Evolutionary conservation across 2,113 vertebrate species (phyloP).

Genomic region (crab-eating macaque (Macaca fascicularis)): DNA sequence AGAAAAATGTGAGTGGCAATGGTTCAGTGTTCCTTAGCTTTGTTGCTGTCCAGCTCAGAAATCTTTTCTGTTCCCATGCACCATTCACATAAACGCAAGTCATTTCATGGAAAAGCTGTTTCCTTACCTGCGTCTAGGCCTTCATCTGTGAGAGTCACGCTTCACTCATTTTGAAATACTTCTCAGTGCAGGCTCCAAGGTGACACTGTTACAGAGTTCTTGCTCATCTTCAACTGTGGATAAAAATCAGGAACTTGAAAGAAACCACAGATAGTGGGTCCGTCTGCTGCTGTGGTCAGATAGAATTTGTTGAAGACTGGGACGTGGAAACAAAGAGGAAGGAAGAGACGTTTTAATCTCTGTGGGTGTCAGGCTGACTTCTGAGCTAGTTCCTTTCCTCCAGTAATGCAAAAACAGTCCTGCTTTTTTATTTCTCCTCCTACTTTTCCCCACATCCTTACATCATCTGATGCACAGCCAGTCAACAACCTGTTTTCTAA

Average conservation of each 20-base stretch:
- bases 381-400: neutral
- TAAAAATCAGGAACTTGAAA: constrained; percentile 67
- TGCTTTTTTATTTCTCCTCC: neutral
- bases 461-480: neutral
- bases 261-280: constrained; percentile 29
- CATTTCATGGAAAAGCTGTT: neutral
- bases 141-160: neutral
- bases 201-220: neutral
- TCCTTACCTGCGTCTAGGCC: constrained; percentile 52
- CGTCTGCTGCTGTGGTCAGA: neutral
- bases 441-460: neutral
- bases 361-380: neutral
- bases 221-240: neutral
- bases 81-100: accelerated
- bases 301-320: neutral
- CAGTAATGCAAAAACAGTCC: neutral
- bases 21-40: accelerated
- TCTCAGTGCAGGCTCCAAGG: neutral
- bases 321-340: neutral
- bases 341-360: neutral
- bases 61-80: accelerated
- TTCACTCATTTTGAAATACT: neutral
- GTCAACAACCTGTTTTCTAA: neutral
- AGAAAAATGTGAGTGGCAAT: neutral
- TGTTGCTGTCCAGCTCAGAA: neutral